Evolutionary conservation across 2,797 vertebrate genomes (phyloP).

Genomic region (Alectoris magna): DNA sequence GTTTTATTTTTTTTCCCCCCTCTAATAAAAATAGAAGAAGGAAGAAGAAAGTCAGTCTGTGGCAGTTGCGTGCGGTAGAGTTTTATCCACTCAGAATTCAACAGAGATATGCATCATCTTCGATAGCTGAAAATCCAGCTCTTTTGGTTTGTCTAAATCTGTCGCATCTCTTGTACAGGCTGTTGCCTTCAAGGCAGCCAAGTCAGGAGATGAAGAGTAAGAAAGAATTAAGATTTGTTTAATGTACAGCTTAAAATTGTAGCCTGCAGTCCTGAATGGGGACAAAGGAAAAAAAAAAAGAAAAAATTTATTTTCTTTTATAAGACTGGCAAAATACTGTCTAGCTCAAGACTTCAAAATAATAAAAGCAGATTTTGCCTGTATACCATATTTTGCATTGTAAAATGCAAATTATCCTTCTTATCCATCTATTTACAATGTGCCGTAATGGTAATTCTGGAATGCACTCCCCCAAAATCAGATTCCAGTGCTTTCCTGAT

Average conservation of each 20-base stretch:
- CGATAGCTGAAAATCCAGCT: neutral
- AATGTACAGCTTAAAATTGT: neutral
- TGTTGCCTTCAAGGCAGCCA: constrained; percentile 9
- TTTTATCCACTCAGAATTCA: neutral
- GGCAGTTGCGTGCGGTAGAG: neutral
- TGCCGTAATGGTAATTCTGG: neutral
- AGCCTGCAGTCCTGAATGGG: neutral
- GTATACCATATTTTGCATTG: neutral
- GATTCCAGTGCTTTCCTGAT: neutral
- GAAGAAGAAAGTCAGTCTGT: neutral
- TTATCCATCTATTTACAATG: neutral
- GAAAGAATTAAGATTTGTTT: neutral
- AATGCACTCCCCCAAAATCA: neutral
- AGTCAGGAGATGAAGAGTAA: neutral
- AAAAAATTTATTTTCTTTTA: neutral
- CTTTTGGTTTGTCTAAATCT: constrained; percentile 16
- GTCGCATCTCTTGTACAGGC: constrained; percentile 3
- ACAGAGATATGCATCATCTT: neutral
- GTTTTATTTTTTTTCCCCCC: neutral
- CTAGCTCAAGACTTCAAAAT: neutral
- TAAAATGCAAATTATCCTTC: neutral
- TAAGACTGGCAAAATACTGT: neutral
- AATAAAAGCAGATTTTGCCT: neutral
- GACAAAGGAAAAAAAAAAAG: neutral
- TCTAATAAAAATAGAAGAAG: neutral